These are phyloP conservation scores for Bombylius discolor DNA, from an alignment of 2,888 invertebrate species.

Conservation along the genomic window DNA sequence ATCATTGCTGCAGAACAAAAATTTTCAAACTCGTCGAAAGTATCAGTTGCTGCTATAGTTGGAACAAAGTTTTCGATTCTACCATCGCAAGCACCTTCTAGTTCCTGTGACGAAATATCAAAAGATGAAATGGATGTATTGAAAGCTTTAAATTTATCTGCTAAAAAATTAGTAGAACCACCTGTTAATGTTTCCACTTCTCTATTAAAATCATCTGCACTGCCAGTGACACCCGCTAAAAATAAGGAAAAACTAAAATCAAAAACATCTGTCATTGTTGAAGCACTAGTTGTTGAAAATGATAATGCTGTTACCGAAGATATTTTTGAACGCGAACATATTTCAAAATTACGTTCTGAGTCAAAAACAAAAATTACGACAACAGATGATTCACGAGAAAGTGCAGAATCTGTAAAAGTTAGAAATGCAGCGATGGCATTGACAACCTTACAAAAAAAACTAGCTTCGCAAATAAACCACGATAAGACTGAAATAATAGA, in stretches of 20 bases:
- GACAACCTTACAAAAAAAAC: not conserved
- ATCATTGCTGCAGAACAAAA: not conserved
- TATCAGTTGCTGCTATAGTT: too few relatives aligned
- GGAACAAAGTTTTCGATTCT: too few relatives aligned
- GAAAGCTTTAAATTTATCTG: conserved; percentile 29
- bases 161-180: conserved; percentile 20
- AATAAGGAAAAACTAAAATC: not conserved
- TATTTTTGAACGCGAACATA: not conserved
- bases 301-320: conserved; percentile 1
- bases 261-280: not conserved
- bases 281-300: not conserved
- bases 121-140: conserved; percentile 23
- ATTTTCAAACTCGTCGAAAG: too few relatives aligned
- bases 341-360: not conserved
- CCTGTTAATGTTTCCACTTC: too few relatives aligned
- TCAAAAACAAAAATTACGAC: not conserved
- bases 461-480: not conserved
- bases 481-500: not conserved
- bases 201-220: not conserved
- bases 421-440: conserved; percentile 4
- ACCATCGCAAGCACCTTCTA: too few relatives aligned
- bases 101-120: not conserved
- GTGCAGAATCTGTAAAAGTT: conserved; percentile 2
- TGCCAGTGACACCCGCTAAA: too few relatives aligned
- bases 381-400: conserved; percentile 5